These are phyloP conservation scores for Actinostola sp. DNA, from an alignment of 92 coral and sea anemone genomes.

Conservation along the genomic window DNA sequence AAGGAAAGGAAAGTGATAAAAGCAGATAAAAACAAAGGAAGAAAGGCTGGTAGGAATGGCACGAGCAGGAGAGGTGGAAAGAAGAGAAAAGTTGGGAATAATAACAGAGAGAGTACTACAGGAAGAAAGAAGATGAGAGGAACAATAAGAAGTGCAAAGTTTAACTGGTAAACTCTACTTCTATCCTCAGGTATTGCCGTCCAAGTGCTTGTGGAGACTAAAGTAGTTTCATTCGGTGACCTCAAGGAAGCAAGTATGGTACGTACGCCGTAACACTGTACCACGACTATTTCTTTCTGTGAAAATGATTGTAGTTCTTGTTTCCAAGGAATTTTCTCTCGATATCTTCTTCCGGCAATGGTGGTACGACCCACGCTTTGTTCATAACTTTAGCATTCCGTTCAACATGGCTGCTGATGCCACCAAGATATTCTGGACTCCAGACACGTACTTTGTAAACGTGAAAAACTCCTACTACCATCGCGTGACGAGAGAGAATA, in stretches of 20 bases:
- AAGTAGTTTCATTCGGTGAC: constrained; percentile 90
- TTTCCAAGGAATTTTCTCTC: constrained; percentile 76
- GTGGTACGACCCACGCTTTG: constrained; percentile 93
- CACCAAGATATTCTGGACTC: constrained; percentile 85
- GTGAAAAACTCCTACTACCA: constrained; percentile 83
- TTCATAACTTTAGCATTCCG: constrained; percentile 72
- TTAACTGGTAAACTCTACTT: too few relatives aligned
- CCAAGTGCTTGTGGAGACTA: constrained; percentile 69
- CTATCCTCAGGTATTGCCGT: constrained; percentile 58
- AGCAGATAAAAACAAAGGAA: too few relatives aligned
- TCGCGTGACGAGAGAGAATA: constrained; percentile 82
- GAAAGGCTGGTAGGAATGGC: too few relatives aligned
- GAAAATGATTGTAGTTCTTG: background rate
- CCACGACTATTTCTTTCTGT: background rate
- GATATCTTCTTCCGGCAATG: constrained; percentile 93
- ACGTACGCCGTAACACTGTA: constrained; percentile 28
- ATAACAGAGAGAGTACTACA: too few relatives aligned
- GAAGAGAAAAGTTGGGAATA: too few relatives aligned
- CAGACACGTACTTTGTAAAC: constrained; percentile 91
- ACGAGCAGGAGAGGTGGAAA: too few relatives aligned
- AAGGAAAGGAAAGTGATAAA: too few relatives aligned
- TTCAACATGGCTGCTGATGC: constrained; percentile 92
- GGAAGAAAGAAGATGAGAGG: too few relatives aligned
- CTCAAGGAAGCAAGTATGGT: constrained; percentile 92
- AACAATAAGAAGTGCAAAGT: too few relatives aligned